Evolutionary conservation across 2,113 vertebrate genomes (phyloP), one percentile per base, ranked within the genome.

Genomic region (Xenus cinereus): DNA sequence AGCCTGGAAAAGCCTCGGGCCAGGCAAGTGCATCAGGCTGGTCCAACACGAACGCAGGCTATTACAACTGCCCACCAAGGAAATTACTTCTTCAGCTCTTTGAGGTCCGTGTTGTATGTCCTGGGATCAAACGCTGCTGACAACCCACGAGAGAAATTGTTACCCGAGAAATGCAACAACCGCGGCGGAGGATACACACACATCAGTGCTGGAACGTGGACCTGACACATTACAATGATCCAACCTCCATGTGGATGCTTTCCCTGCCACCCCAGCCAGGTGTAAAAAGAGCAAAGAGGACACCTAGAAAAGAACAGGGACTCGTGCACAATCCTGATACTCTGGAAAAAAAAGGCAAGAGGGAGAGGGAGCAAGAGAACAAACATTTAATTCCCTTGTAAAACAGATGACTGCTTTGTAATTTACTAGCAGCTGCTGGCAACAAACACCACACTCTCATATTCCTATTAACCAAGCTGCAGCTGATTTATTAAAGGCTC

Each of bases 381-480:
- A 98, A 98, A 98, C 96, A 98, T 98, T 98, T 97, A 98, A 97
- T 98, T 97, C 96, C 93, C 97, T 97, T 98, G 97, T 98, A 98
- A 98, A 98, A 98, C 97, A 98, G 97, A 98, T 98, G 97, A 98
- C 97, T 97, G 97, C 97, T 94, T 97, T 97, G 96, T 98, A 98
- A 98, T 98, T 98, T 97, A 98, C 97, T 96, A 97, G 97, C 98
- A 98, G 98, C 97, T 98, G 98, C 97, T 98, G 97, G 97, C 97
- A 98, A 96, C 87, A 93, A 96, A 66, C 62, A 67, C 96, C 89
- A 93, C 92, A 37, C 94, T 97, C 96, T 98, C 97, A 97, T 97
- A 97, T 97, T 98, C 97, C 97, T 98, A 98, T 98, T 98, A 98
- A 98, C 97, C 92, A 97, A 98, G 97, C 96, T 94, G 95, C 95